A percentile compares a stretch with the other conserved stretches of the same genome.
phyloP scores from a whole-genome alignment of 2,888 invertebrate species.

The Thyatira batis region DNA sequence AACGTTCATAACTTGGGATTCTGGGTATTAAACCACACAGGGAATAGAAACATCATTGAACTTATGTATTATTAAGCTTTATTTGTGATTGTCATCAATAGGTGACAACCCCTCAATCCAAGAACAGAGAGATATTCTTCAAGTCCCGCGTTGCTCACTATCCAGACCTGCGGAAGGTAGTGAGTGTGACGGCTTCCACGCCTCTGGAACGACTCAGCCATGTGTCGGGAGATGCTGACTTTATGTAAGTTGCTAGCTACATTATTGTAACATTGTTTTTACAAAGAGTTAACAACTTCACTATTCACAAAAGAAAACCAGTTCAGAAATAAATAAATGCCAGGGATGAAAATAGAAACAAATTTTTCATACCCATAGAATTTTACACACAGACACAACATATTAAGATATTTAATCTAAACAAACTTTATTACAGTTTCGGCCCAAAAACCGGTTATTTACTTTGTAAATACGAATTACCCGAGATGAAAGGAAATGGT shows the following conservation, averaged over 20 bases:
- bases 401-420: neutral
- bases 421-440: constrained; percentile 47
- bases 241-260: constrained; percentile 69
- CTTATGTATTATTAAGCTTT: neutral
- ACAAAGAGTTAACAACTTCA: too few species aligned
- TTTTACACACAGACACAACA: neutral
- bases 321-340: too few species aligned
- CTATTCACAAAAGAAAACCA: too few species aligned
- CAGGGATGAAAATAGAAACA: too few species aligned
- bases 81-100: constrained; percentile 22
- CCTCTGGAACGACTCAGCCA: constrained; percentile 60
- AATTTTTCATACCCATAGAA: too few species aligned
- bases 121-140: constrained; percentile 67
- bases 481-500: constrained; percentile 71
- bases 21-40: too few species aligned
- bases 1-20: too few species aligned
- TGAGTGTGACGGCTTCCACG: constrained; percentile 69
- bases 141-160: constrained; percentile 67
- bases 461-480: constrained; percentile 70
- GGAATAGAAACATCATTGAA: too few species aligned
- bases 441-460: constrained; percentile 73
- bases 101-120: constrained; percentile 64
- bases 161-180: constrained; percentile 55
- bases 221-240: constrained; percentile 69
- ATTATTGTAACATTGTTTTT: too few species aligned